Percentiles rank a stretch among this genome's conserved stretches.
These are phyloP conservation scores for Orchesella cincta DNA, from an alignment of 1,140 invertebrate genomes.

Conservation along the genomic window DNA sequence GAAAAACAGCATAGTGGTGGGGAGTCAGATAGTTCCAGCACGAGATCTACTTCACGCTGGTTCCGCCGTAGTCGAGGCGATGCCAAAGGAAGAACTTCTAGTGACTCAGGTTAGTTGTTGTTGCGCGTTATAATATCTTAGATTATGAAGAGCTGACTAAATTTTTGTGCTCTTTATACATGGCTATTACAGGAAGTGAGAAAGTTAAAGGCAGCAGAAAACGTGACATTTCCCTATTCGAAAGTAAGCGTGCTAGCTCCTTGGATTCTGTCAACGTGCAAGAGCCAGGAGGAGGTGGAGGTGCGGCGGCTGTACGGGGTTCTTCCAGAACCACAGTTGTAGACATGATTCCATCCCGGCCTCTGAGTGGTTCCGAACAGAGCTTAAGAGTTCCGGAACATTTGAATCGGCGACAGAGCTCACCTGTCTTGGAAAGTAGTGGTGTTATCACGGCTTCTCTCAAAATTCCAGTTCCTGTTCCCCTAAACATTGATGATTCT, in stretches of 20 bases:
- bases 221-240: constrained; percentile 27
- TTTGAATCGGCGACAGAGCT: constrained; percentile 36
- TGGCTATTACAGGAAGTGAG: constrained; percentile 41
- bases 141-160: not conserved
- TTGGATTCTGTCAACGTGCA: constrained; percentile 44
- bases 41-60: constrained; percentile 49
- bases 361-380: constrained; percentile 48
- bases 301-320: constrained; percentile 23
- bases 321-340: constrained; percentile 2
- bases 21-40: constrained; percentile 46
- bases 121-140: too few relatives aligned
- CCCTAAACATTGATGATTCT: constrained; percentile 63
- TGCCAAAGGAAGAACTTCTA: constrained; percentile 47
- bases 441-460: constrained; percentile 78
- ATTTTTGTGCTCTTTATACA: constrained; percentile 15
- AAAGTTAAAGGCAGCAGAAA: constrained; percentile 41
- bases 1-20: constrained; percentile 47
- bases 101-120: constrained; percentile 46
- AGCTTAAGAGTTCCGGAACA: constrained; percentile 47
- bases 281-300: constrained; percentile 32
- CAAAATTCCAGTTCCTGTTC: constrained; percentile 60
- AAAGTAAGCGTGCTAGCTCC: constrained; percentile 47
- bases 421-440: constrained; percentile 47
- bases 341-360: constrained; percentile 23
- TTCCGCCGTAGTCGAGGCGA: constrained; percentile 41